Evolutionary conservation across 2,888 invertebrate genomes (phyloP), one percentile per base, ranked within the genome.

Genomic region (Calameuta pallipes): DNA sequence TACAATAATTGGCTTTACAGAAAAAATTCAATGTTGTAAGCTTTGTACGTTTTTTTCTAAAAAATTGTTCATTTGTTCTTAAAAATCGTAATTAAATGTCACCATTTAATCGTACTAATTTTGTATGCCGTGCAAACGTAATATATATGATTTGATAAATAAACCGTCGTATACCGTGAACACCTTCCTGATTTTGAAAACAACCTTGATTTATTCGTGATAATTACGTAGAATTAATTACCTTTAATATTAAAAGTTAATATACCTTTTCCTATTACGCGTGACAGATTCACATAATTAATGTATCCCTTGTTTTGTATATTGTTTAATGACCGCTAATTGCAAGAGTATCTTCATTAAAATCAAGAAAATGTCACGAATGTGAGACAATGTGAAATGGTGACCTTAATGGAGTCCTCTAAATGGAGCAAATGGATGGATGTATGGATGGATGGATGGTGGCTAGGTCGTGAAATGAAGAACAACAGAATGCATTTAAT

Each of bases 401-500:
- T 75, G 75, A 75, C 30, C 75, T 23, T 31, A 70, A 78, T 75
- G 75, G 70, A 69, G 75, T 15, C 23, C 31, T 71, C 31, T 71
- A 71, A 9, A 31, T 82, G 79, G 83, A 84, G 76, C 30, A 86
- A 71, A 70, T 33, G 33, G 33, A 33, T 70, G 70, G 70, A 70
- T 31, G 31, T 31, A 31, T 70, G 70, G 70, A 31, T 86, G 36
- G 73, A 74, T n/a, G 81, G 78, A 83, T 82, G 82, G 89, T 90
- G 89, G 88, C 78, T 74, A 87, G 91, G 90, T 91, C 85, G 90
- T 91, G 91, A 91, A 91, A 91, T 91, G 91, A 91, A 91, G 87
- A 91, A 91, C 91, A 91, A 91, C 91, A 90, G 85, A 91, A 91
- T 91, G 91, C 91, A 91, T 91, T 91, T 91, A 91, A 91, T 91